Evolutionary conservation across 37 sponge, comb jelly and placozoan genomes (phyloP).

Genomic region (Bolinopsis microptera): DNA sequence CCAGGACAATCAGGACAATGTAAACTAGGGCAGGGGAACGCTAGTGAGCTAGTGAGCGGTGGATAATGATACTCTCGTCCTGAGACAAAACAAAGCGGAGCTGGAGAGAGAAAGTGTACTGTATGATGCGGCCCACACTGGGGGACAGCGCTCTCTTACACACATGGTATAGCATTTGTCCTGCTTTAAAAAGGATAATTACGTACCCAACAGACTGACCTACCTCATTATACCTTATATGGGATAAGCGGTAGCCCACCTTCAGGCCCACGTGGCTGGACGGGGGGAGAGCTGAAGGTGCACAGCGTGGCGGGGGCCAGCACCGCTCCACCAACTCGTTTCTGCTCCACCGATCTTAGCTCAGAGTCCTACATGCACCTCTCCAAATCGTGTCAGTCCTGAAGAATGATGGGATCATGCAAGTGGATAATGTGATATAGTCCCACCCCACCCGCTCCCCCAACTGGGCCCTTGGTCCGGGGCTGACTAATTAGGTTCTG

Average conservation of each 20-base stretch:
- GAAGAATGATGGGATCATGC: background rate
- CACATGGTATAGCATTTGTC: constrained; percentile 45
- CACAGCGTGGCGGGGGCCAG: constrained; percentile 3
- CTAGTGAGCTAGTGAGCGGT: background rate
- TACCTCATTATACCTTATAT: constrained; percentile 31
- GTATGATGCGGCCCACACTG: background rate
- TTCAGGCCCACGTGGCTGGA: background rate
- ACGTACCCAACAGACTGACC: constrained; percentile 41
- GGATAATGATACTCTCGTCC: background rate
- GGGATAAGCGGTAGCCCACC: background rate
- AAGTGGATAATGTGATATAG: background rate
- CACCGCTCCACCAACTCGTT: background rate
- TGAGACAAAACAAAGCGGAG: background rate
- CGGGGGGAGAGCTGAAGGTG: background rate
- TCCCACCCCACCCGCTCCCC: background rate
- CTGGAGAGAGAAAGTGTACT: background rate
- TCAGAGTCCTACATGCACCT: background rate
- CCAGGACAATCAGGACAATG: background rate
- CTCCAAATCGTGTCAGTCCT: constrained; percentile 12
- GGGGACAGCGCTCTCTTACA: background rate
- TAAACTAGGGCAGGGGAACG: too few species aligned
- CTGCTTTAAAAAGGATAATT: constrained; percentile 44
- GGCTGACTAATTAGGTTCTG: background rate
- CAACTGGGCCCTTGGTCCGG: background rate
- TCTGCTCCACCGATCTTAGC: background rate